Conservation (phyloP, 2,797 vertebrate genomes). For the Todus mexicanus region DNA sequence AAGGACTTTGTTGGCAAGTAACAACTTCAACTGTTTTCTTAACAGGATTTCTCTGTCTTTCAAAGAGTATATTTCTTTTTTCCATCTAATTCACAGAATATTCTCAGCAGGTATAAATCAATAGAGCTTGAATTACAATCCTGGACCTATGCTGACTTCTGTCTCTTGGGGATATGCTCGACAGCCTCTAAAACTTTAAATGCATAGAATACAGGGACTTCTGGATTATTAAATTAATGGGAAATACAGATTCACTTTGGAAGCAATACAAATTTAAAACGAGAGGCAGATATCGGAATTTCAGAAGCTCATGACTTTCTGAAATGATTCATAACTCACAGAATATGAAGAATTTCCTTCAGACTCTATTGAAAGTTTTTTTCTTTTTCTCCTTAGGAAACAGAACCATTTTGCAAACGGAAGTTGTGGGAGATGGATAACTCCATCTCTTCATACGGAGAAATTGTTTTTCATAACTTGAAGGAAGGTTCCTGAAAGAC, state of each 20-base stretch:
- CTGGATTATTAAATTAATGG: conserved; percentile 6
- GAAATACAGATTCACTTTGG: neutral
- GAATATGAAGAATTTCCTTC: neutral
- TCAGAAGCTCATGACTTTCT: neutral
- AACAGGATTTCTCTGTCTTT: neutral
- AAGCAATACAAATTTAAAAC: neutral
- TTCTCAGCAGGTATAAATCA: neutral
- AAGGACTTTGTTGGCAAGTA: neutral
- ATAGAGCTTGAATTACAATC: neutral
- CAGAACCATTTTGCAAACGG: neutral
- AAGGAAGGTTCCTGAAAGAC: neutral
- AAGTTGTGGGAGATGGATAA: neutral
- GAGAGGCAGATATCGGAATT: neutral
- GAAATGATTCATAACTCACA: neutral
- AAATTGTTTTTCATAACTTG: neutral
- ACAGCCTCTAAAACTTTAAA: neutral
- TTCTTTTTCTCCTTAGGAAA: neutral
- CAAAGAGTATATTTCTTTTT: neutral
- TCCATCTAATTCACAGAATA: neutral
- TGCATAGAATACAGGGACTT: neutral
- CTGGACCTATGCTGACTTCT: neutral
- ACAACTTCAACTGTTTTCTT: neutral
- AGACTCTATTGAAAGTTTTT: neutral
- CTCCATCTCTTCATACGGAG: neutral
- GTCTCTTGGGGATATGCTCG: neutral